Evolutionary conservation across 1,140 invertebrate genomes (phyloP).

Genomic region (Solenopsis invicta): DNA sequence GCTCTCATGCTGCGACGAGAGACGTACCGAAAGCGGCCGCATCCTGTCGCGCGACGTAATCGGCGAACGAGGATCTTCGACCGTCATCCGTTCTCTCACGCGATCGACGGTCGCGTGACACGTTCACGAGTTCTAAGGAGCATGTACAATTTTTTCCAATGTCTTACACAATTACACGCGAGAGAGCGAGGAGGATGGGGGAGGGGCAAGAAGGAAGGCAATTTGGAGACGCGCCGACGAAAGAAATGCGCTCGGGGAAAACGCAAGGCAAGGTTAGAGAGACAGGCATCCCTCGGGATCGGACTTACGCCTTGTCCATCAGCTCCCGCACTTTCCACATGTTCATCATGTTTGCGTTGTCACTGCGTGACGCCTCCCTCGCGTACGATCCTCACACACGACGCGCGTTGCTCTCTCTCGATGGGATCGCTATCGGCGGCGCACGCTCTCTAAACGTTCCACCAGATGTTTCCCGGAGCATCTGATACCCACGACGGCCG

Average conservation of each 20-base stretch:
- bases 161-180: neutral
- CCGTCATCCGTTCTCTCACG: neutral
- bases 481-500: constrained; percentile 76
- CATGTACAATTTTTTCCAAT: neutral
- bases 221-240: neutral
- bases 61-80: neutral
- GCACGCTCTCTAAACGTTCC: constrained; percentile 62
- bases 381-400: neutral
- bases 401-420: neutral
- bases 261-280: neutral
- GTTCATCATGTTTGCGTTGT: constrained; percentile 88
- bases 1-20: neutral
- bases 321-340: constrained; percentile 98
- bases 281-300: neutral
- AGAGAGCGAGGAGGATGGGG: neutral
- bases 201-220: too few species aligned
- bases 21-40: neutral
- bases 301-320: constrained; percentile 98
- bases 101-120: neutral
- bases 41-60: constrained; percentile 10
- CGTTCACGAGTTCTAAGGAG: too few species aligned
- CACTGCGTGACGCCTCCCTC: constrained; percentile 23
- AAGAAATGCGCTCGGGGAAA: neutral
- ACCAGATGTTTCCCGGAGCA: constrained; percentile 80
- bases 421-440: constrained; percentile 60